These are phyloP conservation scores for Manis crassicaudata DNA, from an alignment of 2,797 vertebrate species.

Conservation along the genomic window DNA sequence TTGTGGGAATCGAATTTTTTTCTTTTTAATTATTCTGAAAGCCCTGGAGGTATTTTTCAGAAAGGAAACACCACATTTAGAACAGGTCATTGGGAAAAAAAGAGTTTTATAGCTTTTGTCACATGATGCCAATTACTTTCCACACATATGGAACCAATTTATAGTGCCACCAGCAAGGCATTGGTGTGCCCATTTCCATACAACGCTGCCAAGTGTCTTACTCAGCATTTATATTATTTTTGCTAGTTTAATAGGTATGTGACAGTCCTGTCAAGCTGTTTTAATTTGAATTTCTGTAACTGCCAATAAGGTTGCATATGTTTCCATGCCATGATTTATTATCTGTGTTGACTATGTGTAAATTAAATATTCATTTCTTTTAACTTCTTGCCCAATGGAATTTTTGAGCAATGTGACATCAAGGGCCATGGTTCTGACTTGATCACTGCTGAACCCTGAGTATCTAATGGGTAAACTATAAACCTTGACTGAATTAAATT, in stretches of 20 bases:
- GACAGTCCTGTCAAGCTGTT: not conserved
- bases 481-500: not conserved
- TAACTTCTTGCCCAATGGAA: not conserved
- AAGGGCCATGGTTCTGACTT: not conserved
- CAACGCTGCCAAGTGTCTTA: not conserved
- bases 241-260: not conserved
- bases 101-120: not conserved
- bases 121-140: not conserved
- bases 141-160: not conserved
- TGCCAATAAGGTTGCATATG: not conserved
- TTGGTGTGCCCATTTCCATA: not conserved
- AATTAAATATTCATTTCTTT: not conserved
- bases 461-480: not conserved
- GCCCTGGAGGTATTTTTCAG: not conserved
- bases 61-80: constrained; percentile 42
- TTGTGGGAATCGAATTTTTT: not conserved
- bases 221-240: not conserved
- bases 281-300: not conserved
- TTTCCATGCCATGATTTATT: not conserved
- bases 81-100: not conserved
- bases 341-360: not conserved
- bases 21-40: not conserved
- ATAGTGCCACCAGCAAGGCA: not conserved
- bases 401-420: not conserved
- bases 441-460: not conserved